Conservation (phyloP, 2,113 vertebrate genomes). For the Theristicus caerulescens region DNA sequence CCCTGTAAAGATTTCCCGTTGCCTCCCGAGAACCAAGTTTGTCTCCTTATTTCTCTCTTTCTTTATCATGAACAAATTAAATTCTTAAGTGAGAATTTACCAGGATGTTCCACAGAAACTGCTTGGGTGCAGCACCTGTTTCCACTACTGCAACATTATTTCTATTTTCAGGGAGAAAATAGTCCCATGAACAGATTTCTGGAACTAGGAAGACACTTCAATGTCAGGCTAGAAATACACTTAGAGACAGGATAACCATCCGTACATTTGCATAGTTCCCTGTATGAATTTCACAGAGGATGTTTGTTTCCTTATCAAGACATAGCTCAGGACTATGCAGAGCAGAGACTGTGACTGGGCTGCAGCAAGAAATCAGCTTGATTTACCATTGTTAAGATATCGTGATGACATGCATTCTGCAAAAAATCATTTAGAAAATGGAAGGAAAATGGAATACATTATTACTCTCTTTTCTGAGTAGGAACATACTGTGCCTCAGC, state of each 20-base stretch:
- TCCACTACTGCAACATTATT: neutral
- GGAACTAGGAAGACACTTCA: neutral
- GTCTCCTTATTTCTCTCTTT: neutral
- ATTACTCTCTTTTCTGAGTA: neutral
- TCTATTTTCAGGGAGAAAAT: neutral
- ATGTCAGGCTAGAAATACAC: neutral
- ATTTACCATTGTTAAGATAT: neutral
- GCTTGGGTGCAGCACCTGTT: rapidly evolving
- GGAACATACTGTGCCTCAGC: neutral
- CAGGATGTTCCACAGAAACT: neutral
- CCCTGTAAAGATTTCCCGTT: neutral
- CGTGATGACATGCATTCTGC: neutral
- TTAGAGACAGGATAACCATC: neutral
- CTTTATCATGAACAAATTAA: neutral
- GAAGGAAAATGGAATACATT: neutral
- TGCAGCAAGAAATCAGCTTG: neutral
- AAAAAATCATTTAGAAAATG: neutral
- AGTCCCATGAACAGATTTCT: neutral
- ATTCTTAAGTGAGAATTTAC: neutral
- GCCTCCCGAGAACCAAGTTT: neutral
- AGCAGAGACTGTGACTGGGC: neutral
- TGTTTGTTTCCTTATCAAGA: neutral
- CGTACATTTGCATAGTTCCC: neutral
- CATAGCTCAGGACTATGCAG: neutral
- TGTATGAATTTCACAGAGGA: neutral